Percentiles rank a stretch among this genome's conserved stretches.
These are phyloP conservation scores for Xanthostigma xanthostigma DNA, from an alignment of 2,888 invertebrate genomes.

Conservation along the genomic window DNA sequence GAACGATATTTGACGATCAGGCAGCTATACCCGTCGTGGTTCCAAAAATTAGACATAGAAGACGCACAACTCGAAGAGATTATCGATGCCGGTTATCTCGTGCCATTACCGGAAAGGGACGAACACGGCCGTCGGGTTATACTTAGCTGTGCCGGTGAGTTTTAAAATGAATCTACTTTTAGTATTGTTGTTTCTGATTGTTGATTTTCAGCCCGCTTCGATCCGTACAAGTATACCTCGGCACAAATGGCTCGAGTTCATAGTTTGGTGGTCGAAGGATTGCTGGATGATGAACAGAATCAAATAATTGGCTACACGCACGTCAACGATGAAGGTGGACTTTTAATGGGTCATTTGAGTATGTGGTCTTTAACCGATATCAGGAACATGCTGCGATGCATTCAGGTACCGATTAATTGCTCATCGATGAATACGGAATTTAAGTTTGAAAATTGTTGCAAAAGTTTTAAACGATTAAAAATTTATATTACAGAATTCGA, in stretches of 20 bases:
- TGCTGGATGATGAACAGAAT: conserved; percentile 72
- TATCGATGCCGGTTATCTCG: conserved; percentile 63
- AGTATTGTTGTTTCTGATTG: background rate
- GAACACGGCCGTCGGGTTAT: conserved; percentile 60
- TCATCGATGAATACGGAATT: too few species aligned
- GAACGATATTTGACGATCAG: conserved; percentile 76
- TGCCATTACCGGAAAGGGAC: conserved; percentile 61
- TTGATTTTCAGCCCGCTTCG: conserved; percentile 43
- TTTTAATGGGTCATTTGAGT: conserved; percentile 70
- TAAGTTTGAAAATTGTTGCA: too few species aligned
- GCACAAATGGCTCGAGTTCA: conserved; percentile 75
- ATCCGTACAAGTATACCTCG: conserved; percentile 61
- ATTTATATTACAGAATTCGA: conserved; percentile 50
- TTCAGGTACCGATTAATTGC: conserved; percentile 38
- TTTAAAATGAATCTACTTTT: background rate
- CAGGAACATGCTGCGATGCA: conserved; percentile 58
- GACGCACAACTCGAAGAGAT: conserved; percentile 68
- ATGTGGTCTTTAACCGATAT: conserved; percentile 71
- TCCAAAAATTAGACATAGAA: conserved; percentile 61
- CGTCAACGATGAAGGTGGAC: conserved; percentile 67
- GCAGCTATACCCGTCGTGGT: conserved; percentile 76
- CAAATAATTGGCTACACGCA: conserved; percentile 75
- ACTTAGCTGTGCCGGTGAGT: conserved; percentile 56
- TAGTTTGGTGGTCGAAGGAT: conserved; percentile 67
- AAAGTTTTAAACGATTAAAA: conserved; percentile 1